phyloP scores from a whole-genome alignment of 92 coral and sea anemone species.

The Porites evermanni region DNA sequence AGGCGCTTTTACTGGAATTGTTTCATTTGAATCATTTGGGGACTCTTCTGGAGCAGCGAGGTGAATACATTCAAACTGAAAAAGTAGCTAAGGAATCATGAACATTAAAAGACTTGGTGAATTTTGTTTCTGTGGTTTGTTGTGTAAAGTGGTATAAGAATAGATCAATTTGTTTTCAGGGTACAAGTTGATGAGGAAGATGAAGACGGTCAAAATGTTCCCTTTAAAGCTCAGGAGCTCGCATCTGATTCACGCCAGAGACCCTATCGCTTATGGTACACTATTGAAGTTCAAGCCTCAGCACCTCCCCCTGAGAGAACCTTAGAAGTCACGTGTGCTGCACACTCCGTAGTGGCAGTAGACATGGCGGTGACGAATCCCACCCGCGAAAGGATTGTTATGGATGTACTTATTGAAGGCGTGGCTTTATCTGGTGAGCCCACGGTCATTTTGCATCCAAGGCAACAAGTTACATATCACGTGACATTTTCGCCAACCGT shows the following conservation, averaged over 20 bases:
- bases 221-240: constrained; percentile 47
- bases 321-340: constrained; percentile 92
- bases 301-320: constrained; percentile 86
- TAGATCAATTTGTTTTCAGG: constrained; percentile 35
- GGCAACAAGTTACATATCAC: constrained; percentile 85
- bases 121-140: neutral
- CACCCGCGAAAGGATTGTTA: constrained; percentile 80
- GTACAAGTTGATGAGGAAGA: constrained; percentile 75
- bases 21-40: constrained; percentile 78
- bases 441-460: constrained; percentile 74
- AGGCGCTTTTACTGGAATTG: constrained; percentile 84
- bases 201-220: constrained; percentile 50
- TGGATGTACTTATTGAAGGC: constrained; percentile 85
- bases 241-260: constrained; percentile 50
- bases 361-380: constrained; percentile 96
- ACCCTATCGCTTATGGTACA: constrained; percentile 92
- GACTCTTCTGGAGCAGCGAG: constrained; percentile 48
- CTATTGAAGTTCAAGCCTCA: constrained; percentile 86
- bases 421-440: constrained; percentile 90
- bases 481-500: constrained; percentile 85
- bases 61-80: constrained; percentile 40
- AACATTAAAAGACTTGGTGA: neutral
- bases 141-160: no score
- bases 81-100: neutral
- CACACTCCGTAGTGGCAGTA: constrained; percentile 85